Evolutionary conservation across 2,888 invertebrate species (phyloP).

Genomic region (Lucinisca nassula): DNA sequence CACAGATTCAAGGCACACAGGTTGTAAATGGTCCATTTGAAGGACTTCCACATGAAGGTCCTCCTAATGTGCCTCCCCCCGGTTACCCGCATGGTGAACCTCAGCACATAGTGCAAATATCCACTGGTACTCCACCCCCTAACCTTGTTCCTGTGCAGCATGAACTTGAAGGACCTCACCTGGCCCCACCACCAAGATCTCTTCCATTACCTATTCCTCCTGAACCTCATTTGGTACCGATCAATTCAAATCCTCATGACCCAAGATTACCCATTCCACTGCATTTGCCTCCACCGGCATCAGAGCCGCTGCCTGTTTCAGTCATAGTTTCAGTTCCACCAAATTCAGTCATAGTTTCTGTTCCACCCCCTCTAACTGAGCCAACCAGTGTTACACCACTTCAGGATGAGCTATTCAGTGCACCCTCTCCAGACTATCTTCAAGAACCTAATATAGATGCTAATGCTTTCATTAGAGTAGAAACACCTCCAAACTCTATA

Average conservation of each 20-base stretch:
- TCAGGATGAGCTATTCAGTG: neutral
- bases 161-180: slow-evolving; percentile 33
- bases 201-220: slow-evolving; percentile 27
- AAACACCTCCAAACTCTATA: slow-evolving; percentile 48
- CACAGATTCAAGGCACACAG: slow-evolving; percentile 30
- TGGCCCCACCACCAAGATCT: slow-evolving; percentile 28
- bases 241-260: slow-evolving; percentile 50
- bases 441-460: neutral
- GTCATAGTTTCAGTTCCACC: slow-evolving; percentile 67
- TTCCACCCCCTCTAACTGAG: slow-evolving; percentile 29
- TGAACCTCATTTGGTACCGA: slow-evolving; percentile 48
- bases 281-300: slow-evolving; percentile 52
- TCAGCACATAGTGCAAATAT: slow-evolving; percentile 49
- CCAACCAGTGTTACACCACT: neutral
- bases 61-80: slow-evolving; percentile 56
- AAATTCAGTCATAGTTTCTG: slow-evolving; percentile 50
- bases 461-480: slow-evolving; percentile 13
- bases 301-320: slow-evolving; percentile 59
- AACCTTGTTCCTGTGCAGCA: slow-evolving; percentile 46
- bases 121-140: slow-evolving; percentile 55
- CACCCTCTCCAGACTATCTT: neutral
- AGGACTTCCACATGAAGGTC: slow-evolving; percentile 56
- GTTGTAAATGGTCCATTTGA: slow-evolving; percentile 67
- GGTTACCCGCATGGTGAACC: slow-evolving; percentile 57
- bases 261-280: slow-evolving; percentile 57